Evolutionary conservation across 2,113 vertebrate genomes (phyloP).

Genomic region (Verasper variegatus): DNA sequence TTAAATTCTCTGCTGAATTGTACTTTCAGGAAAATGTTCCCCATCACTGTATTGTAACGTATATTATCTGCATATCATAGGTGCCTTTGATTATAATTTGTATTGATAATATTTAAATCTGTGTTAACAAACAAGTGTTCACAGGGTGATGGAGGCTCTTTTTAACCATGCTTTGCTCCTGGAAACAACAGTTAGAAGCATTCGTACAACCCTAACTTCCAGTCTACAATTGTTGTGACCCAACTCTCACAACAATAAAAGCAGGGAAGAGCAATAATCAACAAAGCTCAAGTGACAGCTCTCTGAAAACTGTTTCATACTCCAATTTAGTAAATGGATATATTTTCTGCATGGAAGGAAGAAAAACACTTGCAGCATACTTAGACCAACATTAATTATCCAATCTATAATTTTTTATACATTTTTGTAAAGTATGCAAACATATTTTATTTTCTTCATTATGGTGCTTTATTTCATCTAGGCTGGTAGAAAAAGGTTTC

Average conservation of each 20-base stretch:
- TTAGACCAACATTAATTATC: not conserved
- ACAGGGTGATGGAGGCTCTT: slow-evolving; percentile 35
- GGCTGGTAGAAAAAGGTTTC: not conserved
- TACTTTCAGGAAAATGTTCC: not conserved
- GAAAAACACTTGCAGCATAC: not conserved
- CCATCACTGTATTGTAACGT: not conserved
- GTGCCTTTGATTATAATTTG: slow-evolving; percentile 45
- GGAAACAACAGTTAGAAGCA: not conserved
- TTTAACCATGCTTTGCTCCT: not conserved
- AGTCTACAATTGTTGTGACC: not conserved
- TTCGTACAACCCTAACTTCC: not conserved
- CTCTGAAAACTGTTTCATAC: not conserved
- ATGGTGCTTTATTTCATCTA: not conserved
- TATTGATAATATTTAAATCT: slow-evolving; percentile 14
- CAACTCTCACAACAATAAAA: not conserved
- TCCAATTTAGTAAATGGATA: not conserved
- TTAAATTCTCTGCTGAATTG: not conserved
- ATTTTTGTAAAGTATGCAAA: not conserved
- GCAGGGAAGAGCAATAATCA: not conserved
- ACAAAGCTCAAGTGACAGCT: not conserved
- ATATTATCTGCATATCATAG: slow-evolving; percentile 12
- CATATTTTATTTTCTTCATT: not conserved
- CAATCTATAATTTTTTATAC: not conserved
- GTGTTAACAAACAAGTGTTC: slow-evolving; percentile 23
- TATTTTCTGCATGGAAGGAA: not conserved